Percentiles rank a stretch among this genome's conserved stretches.
These are phyloP conservation scores for Sepioteuthis lessoniana DNA, from an alignment of 2,888 invertebrate species.

Conservation along the genomic window DNA sequence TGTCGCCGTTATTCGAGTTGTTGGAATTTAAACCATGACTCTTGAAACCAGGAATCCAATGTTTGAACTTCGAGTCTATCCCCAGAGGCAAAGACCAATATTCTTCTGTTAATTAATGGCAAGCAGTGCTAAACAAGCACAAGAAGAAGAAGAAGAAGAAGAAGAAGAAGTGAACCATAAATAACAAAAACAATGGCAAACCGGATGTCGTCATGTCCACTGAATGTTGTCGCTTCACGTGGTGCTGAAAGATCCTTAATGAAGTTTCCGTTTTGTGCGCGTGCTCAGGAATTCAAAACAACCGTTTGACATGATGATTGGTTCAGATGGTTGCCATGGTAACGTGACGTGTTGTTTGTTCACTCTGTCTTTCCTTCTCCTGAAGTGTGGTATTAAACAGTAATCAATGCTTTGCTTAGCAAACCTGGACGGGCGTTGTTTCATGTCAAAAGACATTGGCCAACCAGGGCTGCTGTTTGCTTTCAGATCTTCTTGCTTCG, in stretches of 20 bases:
- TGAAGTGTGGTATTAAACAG: background rate
- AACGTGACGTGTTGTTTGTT: background rate
- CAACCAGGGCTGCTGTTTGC: background rate
- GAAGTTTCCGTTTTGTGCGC: background rate
- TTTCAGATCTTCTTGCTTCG: no score
- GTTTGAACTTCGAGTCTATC: background rate
- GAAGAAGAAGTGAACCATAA: background rate
- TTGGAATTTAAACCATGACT: background rate
- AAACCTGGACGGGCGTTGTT: background rate
- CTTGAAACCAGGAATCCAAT: background rate
- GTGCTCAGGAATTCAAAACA: conserved; percentile 33
- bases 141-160: background rate
- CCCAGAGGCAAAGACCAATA: background rate
- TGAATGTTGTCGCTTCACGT: conserved; percentile 23
- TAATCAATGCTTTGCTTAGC: background rate
- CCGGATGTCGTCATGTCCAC: background rate
- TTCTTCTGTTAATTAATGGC: background rate
- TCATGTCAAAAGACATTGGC: background rate
- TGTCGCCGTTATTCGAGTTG: background rate
- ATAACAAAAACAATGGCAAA: background rate
- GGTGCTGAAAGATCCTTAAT: background rate
- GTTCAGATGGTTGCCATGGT: conserved; percentile 12
- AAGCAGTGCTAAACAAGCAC: background rate
- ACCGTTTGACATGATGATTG: background rate
- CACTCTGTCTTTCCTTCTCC: background rate